Evolutionary conservation across 2,113 vertebrate genomes (phyloP).

Genomic region (Piprites chloris): DNA sequence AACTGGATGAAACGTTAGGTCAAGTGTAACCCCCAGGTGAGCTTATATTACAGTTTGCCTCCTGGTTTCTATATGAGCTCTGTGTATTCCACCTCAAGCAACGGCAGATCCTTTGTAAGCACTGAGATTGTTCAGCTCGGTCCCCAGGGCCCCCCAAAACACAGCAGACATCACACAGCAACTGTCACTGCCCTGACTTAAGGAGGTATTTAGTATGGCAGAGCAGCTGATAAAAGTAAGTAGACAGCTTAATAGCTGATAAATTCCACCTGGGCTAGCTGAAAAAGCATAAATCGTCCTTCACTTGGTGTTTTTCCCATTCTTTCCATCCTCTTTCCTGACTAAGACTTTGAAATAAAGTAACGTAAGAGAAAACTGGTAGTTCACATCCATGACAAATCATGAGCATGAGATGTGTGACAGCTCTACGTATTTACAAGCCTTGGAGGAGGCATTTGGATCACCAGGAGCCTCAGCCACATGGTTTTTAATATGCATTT

Average conservation of each 20-base stretch:
- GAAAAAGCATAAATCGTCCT: neutral
- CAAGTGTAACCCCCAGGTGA: conserved; percentile 14
- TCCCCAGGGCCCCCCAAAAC: neutral
- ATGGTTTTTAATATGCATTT: neutral
- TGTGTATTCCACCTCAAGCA: neutral
- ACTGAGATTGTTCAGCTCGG: neutral
- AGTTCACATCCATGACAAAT: neutral
- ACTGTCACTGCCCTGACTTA: neutral
- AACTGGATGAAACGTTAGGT: neutral
- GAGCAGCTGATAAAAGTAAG: neutral
- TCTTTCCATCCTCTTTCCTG: neutral
- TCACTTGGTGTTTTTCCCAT: neutral
- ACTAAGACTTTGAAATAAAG: neutral
- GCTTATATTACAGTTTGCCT: neutral
- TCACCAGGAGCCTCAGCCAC: neutral
- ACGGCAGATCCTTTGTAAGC: neutral
- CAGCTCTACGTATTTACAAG: neutral
- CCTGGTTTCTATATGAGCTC: neutral
- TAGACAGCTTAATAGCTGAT: neutral
- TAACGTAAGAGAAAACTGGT: neutral
- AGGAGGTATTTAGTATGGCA: neutral
- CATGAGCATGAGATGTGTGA: neutral
- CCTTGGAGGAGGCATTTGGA: neutral
- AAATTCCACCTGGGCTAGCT: neutral
- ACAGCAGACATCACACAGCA: neutral